A percentile compares a stretch with the other conserved stretches of the same genome.
Evolutionary conservation across 2,797 vertebrate genomes (phyloP).

Genomic region (Semotilus atromaculatus): DNA sequence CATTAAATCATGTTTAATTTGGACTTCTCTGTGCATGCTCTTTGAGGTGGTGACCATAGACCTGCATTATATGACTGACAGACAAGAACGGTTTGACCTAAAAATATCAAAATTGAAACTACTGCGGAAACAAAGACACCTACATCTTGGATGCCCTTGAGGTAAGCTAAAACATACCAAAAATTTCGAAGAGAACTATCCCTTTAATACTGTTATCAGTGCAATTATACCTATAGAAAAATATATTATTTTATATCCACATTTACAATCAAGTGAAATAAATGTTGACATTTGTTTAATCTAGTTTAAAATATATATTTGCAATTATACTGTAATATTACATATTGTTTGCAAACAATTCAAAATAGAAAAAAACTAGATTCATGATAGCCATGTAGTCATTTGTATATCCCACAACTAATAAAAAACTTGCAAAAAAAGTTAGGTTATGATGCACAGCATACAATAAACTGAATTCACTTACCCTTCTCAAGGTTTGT

Average conservation of each 20-base stretch:
- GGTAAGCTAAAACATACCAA: no score
- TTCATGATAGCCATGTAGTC: background rate
- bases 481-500: constrained; percentile 38
- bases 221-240: background rate
- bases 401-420: background rate
- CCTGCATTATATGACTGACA: no score
- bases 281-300: background rate
- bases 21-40: no score
- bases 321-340: background rate
- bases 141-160: no score
- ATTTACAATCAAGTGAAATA: background rate
- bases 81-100: no score
- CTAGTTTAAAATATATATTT: background rate
- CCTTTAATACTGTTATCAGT: background rate
- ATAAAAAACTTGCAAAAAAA: background rate
- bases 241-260: background rate
- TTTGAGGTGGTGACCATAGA: no score
- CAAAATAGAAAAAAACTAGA: no score
- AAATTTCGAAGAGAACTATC: no score
- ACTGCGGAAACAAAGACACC: no score
- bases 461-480: constrained; percentile 3
- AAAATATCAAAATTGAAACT: no score
- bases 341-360: background rate
- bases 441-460: background rate
- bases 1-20: no score